Conservation (phyloP, 2,888 invertebrate species). For the Halictus ligatus region DNA sequence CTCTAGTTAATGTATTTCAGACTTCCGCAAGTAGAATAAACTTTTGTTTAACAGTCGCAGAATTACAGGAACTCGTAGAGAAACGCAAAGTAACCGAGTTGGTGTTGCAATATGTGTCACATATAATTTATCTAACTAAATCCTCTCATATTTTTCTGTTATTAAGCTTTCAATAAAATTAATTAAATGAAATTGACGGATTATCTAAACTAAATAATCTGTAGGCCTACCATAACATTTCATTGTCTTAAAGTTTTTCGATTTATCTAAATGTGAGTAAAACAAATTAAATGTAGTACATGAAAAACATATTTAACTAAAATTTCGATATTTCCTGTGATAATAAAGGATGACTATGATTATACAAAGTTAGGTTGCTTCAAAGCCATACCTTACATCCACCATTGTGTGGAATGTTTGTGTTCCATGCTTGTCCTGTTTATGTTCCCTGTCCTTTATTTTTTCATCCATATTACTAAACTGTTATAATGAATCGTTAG, state of each 20-base stretch:
- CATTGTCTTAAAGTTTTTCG: background rate
- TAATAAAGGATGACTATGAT: slow-evolving; percentile 14
- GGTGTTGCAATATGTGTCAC: slow-evolving; percentile 8
- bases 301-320: background rate
- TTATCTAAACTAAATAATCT: background rate
- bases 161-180: background rate
- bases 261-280: background rate
- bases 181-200: slow-evolving; percentile 5
- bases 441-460: slow-evolving; percentile 59
- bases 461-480: slow-evolving; percentile 40
- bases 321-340: slow-evolving; percentile 12
- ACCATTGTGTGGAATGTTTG: slow-evolving; percentile 63
- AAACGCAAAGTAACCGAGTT: background rate
- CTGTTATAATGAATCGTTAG: slow-evolving; percentile 51
- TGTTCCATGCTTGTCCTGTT: slow-evolving; percentile 62
- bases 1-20: background rate
- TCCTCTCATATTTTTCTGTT: slow-evolving; percentile 13
- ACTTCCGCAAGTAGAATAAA: slow-evolving; percentile 2
- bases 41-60: background rate
- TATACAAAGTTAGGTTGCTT: slow-evolving; percentile 28
- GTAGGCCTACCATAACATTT: background rate
- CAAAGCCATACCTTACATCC: slow-evolving; percentile 35
- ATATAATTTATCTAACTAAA: slow-evolving; percentile 6
- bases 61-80: background rate
- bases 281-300: background rate